Percentiles rank a stretch among this genome's conserved stretches.
These are phyloP conservation scores for Entomobrya multifasciata DNA, from an alignment of 2,888 invertebrate species.

Conservation along the genomic window DNA sequence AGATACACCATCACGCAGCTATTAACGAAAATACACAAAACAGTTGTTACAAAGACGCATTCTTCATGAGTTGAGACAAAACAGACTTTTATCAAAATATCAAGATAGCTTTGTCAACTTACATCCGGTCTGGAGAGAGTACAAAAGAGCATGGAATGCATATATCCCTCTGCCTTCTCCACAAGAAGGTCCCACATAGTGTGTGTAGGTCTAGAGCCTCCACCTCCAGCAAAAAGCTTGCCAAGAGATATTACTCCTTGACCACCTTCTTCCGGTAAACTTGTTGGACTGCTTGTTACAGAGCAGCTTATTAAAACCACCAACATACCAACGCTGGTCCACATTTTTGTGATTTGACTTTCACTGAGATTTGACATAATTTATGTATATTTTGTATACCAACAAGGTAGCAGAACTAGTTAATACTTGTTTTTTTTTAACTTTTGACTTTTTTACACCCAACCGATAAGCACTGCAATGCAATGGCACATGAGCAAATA, in stretches of 20 bases:
- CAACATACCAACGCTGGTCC: not conserved
- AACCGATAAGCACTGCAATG: too few species aligned
- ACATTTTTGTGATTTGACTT: not conserved
- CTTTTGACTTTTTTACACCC: too few species aligned
- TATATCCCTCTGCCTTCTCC: slow-evolving; percentile 56
- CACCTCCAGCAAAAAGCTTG: not conserved
- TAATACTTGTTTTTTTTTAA: too few species aligned
- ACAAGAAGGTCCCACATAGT: slow-evolving; percentile 58
- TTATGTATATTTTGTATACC: not conserved
- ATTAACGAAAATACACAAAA: not conserved
- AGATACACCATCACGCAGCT: slow-evolving; percentile 60
- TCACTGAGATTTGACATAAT: not conserved
- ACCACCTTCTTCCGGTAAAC: not conserved
- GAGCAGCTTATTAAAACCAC: not conserved
- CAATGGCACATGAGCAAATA: too few species aligned
- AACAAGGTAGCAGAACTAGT: not conserved
- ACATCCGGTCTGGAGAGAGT: slow-evolving; percentile 61
- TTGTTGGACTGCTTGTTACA: slow-evolving; percentile 2
- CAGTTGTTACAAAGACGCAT: not conserved
- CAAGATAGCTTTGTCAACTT: not conserved
- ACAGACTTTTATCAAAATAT: too few species aligned
- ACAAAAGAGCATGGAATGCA: slow-evolving; percentile 61
- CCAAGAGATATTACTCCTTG: not conserved
- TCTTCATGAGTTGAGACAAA: not conserved
- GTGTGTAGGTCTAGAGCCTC: not conserved